Evolutionary conservation across 2,888 invertebrate genomes (phyloP).

Genomic region (Craniophora ligustri): DNA sequence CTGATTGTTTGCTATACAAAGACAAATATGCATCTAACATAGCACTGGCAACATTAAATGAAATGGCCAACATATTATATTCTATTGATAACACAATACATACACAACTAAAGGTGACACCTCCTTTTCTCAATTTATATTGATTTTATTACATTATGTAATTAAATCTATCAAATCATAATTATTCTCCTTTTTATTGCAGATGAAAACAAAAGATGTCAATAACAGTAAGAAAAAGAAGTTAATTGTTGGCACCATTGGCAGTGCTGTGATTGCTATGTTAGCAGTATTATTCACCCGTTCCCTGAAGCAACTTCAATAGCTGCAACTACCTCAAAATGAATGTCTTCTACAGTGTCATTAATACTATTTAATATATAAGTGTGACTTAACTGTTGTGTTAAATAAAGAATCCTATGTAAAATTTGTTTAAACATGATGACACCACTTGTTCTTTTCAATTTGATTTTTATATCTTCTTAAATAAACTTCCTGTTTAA

Average conservation of each 20-base stretch:
- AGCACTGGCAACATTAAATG: constrained; percentile 73
- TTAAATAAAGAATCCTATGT: constrained; percentile 12
- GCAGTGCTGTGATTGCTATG: constrained; percentile 72
- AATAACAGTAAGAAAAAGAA: constrained; percentile 71
- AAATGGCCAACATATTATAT: constrained; percentile 76
- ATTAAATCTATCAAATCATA: not conserved
- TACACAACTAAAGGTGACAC: constrained; percentile 77
- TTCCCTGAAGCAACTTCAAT: constrained; percentile 73
- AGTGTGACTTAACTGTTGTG: constrained; percentile 3
- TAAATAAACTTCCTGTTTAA: not conserved
- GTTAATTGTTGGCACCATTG: constrained; percentile 75
- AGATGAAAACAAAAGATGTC: constrained; percentile 61
- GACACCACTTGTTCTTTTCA: not conserved
- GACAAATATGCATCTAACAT: constrained; percentile 82
- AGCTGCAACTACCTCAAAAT: constrained; percentile 21
- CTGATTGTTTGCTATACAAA: constrained; percentile 75
- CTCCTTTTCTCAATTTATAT: too few relatives aligned
- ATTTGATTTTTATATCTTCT: not conserved
- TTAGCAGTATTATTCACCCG: constrained; percentile 73
- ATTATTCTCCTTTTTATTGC: constrained; percentile 43
- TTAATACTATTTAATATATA: constrained; percentile 7
- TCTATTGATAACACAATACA: constrained; percentile 78
- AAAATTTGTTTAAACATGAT: not conserved
- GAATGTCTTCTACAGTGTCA: constrained; percentile 2
- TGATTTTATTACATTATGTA: too few relatives aligned